A percentile compares a stretch with the other conserved stretches of the same genome.
These are phyloP conservation scores for Montipora foliosa DNA, from an alignment of 64 coral and sea anemone species.

Conservation along the genomic window DNA sequence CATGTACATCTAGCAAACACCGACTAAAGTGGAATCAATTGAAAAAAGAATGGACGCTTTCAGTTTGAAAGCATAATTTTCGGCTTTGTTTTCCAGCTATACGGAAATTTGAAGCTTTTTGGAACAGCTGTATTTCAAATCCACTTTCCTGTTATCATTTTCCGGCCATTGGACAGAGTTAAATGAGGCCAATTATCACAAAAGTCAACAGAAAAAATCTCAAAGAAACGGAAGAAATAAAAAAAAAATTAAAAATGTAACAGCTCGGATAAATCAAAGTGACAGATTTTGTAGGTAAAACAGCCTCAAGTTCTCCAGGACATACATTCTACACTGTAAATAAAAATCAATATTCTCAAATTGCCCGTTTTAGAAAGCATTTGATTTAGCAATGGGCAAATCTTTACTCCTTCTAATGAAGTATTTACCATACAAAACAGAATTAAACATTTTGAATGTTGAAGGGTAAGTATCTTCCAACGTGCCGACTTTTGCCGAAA, in stretches of 20 bases:
- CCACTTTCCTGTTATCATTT: not conserved
- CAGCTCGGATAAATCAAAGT: not conserved
- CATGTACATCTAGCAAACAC: not conserved
- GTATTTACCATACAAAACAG: not conserved
- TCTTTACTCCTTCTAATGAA: not conserved
- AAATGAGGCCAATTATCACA: not conserved
- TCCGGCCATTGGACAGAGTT: not conserved
- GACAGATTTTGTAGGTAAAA: not conserved
- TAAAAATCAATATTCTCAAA: too few relatives aligned
- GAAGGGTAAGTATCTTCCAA: not conserved
- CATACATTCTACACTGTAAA: too few relatives aligned
- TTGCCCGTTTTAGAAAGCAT: too few relatives aligned
- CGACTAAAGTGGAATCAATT: not conserved
- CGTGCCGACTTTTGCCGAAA: not conserved
- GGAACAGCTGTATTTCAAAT: conserved; percentile 35
- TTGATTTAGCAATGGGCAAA: not conserved
- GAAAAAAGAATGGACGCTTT: not conserved
- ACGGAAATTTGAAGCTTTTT: not conserved
- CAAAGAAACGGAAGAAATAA: not conserved
- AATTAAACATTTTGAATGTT: not conserved
- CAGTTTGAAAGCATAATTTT: not conserved
- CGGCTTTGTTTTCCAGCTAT: too few relatives aligned
- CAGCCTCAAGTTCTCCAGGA: not conserved
- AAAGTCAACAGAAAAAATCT: not conserved
- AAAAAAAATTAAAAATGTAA: not conserved